phyloP scores from a whole-genome alignment of 2,113 vertebrate genomes.

The Onychorhynchus coronatus region DNA sequence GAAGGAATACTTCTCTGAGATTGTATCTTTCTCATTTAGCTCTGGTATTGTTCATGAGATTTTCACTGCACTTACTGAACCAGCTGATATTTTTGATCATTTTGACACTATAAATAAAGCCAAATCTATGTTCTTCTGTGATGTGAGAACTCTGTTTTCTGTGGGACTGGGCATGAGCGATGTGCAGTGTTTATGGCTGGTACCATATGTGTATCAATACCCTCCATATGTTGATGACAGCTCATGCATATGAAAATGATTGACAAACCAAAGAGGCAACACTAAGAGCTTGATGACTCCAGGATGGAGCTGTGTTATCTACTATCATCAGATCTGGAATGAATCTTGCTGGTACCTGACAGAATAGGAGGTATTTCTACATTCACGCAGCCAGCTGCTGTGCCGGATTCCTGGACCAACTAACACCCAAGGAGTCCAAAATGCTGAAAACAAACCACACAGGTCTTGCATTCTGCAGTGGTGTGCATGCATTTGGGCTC shows the following conservation, averaged over 20 bases:
- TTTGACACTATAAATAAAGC: neutral
- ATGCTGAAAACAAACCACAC: neutral
- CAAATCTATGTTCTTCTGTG: fast-evolving
- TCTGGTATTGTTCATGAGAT: fast-evolving
- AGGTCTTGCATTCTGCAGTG: neutral
- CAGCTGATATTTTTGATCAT: neutral
- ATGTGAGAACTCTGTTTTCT: neutral
- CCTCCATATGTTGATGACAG: fast-evolving
- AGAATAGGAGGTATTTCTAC: neutral
- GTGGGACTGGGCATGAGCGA: fast-evolving
- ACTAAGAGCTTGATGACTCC: fast-evolving
- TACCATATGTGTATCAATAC: fast-evolving
- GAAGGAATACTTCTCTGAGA: neutral
- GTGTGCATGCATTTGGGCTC: neutral
- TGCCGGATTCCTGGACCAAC: neutral
- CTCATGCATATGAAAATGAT: fast-evolving
- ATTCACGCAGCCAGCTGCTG: neutral
- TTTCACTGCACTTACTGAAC: neutral
- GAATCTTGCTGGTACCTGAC: neutral
- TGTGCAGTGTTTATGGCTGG: fast-evolving
- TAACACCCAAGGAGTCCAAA: neutral
- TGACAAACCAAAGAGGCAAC: too few species aligned
- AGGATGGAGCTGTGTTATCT: neutral
- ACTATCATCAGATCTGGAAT: neutral
- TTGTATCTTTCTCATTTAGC: neutral